Evolutionary conservation across 2,888 invertebrate species (phyloP).

Genomic region (Atherix ibis): DNA sequence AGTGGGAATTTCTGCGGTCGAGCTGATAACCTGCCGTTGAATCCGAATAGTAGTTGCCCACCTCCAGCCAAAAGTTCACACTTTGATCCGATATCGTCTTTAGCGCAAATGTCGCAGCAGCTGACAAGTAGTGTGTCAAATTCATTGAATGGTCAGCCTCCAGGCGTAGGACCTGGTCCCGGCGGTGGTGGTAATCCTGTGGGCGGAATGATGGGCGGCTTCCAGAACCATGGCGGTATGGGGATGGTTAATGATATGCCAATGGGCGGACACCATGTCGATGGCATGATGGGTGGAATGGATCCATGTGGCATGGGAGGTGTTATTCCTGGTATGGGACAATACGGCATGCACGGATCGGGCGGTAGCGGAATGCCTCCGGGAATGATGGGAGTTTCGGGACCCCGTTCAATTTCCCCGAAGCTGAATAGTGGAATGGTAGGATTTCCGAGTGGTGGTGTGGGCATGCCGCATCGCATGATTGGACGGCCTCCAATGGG

Average conservation of each 20-base stretch:
- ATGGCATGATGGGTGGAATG: conserved; percentile 19
- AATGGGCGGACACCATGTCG: conserved; percentile 14
- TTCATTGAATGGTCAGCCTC: conserved; percentile 39
- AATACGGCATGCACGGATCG: conserved; percentile 18
- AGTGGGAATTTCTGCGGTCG: conserved; percentile 27
- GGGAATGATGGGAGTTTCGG: conserved; percentile 35
- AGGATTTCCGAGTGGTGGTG: conserved; percentile 31
- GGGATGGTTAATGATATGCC: conserved; percentile 8
- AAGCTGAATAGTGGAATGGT: conserved; percentile 45
- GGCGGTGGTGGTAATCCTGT: conserved; percentile 21
- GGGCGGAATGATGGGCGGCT: conserved; percentile 22
- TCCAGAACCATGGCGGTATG: conserved; percentile 10
- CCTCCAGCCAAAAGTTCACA: conserved; percentile 47
- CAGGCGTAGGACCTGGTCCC: conserved; percentile 28
- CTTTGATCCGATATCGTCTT: conserved; percentile 85
- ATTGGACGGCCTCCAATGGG: conserved; percentile 48
- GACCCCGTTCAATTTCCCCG: conserved; percentile 42
- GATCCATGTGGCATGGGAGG: conserved; percentile 31
- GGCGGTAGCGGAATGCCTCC: conserved; percentile 22
- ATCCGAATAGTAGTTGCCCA: conserved; percentile 42
- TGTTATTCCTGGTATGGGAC: conserved; percentile 31
- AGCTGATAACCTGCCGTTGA: conserved; percentile 47
- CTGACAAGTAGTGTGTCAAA: conserved; percentile 58
- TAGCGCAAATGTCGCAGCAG: conserved; percentile 91
- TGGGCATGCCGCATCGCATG: conserved; percentile 34